A percentile compares a stretch with the other conserved stretches of the same genome.
These are phyloP conservation scores for Epicampocera succincta DNA, from an alignment of 2,888 invertebrate species.

Conservation along the genomic window DNA sequence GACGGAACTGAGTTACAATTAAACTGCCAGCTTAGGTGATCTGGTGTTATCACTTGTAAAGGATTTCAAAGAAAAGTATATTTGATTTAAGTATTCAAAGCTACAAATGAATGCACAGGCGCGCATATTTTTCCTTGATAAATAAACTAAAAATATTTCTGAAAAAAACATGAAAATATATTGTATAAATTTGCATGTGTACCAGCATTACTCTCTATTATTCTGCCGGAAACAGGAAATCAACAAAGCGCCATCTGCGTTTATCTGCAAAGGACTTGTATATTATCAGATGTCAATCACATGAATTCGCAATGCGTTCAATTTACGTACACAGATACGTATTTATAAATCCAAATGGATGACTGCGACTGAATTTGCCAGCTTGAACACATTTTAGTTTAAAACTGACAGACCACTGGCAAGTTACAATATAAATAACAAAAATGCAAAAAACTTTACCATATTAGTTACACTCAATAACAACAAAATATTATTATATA, in stretches of 20 bases:
- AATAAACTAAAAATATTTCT: not conserved
- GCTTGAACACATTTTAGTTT: conserved; percentile 51
- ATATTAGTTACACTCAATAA: not conserved
- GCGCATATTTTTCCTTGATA: no score
- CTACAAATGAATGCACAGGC: not conserved
- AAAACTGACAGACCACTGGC: conserved; percentile 43
- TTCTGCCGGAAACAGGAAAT: conserved; percentile 59
- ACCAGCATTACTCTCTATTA: conserved; percentile 3
- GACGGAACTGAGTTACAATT: not conserved
- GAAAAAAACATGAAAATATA: not conserved
- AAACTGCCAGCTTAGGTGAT: conserved; percentile 19
- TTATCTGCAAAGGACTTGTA: conserved; percentile 21
- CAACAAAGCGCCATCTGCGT: conserved; percentile 43
- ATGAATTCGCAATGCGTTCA: not conserved
- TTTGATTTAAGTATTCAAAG: not conserved
- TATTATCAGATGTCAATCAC: conserved; percentile 38
- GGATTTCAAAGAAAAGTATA: not conserved
- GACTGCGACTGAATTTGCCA: conserved; percentile 33
- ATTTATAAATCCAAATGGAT: not conserved
- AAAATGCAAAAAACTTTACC: not conserved
- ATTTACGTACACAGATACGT: conserved; percentile 5
- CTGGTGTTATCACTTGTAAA: not conserved
- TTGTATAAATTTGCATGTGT: not conserved
- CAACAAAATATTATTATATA: conserved; percentile 18
- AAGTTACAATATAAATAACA: conserved; percentile 4